Conservation (phyloP, 2,888 invertebrate genomes). For the Tenthredo distinguenda region DNA sequence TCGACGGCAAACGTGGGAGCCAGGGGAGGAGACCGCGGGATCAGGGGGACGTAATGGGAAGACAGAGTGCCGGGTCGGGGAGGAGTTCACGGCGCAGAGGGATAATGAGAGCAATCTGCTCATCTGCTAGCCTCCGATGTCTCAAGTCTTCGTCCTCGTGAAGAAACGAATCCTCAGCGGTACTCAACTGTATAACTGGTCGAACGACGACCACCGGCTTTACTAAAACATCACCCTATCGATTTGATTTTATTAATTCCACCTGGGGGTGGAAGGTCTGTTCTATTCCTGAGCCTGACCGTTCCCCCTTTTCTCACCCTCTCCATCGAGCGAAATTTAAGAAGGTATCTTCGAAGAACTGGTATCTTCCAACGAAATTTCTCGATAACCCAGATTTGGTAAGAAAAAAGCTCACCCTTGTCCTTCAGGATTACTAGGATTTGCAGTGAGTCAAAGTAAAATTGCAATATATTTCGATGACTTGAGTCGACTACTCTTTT, state of each 20-base stretch:
- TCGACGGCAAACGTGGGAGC: conserved; percentile 59
- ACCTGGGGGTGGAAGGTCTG: neutral
- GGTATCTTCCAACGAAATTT: neutral
- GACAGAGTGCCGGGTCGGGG: conserved; percentile 64
- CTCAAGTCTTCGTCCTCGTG: conserved; percentile 62
- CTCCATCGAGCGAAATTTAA: neutral
- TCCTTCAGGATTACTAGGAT: neutral
- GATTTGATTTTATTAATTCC: conserved; percentile 15
- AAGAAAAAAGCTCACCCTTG: neutral
- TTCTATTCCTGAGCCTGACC: neutral
- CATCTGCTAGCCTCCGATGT: conserved; percentile 67
- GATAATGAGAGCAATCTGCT: conserved; percentile 71
- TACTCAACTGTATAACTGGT: conserved; percentile 53
- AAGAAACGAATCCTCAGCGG: conserved; percentile 56
- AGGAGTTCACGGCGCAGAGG: conserved; percentile 66
- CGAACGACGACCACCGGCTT: conserved; percentile 4
- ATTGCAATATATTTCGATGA: too few relatives aligned
- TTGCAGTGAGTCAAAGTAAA: neutral
- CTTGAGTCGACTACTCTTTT: neutral
- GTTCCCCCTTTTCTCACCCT: neutral
- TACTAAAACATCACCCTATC: neutral
- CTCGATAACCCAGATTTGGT: neutral
- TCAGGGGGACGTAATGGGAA: conserved; percentile 62
- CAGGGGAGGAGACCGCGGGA: conserved; percentile 55
- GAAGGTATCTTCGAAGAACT: neutral